Evolutionary conservation across 2,888 invertebrate genomes (phyloP).

Genomic region (Lycia hirtaria): DNA sequence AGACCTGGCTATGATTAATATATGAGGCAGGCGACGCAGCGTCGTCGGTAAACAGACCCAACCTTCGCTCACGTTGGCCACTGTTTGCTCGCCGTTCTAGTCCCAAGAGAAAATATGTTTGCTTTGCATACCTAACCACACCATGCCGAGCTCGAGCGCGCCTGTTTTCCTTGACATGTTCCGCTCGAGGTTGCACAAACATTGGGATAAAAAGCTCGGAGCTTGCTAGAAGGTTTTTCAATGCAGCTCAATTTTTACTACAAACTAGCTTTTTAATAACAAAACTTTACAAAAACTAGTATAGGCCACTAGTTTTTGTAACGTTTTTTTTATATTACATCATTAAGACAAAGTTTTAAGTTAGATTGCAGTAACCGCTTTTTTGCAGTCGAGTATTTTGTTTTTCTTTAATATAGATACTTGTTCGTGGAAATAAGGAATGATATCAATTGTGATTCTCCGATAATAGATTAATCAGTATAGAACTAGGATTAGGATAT

Average conservation of each 20-base stretch:
- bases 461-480: too few species aligned
- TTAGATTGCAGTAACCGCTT: too few species aligned
- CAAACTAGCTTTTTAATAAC: not conserved
- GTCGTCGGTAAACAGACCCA: conserved; percentile 78
- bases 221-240: conserved; percentile 29
- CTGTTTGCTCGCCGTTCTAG: conserved; percentile 82
- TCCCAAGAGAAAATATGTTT: conserved; percentile 85
- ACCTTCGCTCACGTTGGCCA: conserved; percentile 77
- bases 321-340: not conserved
- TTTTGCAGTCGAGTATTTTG: too few species aligned
- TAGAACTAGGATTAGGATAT: too few species aligned
- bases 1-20: conserved; percentile 80
- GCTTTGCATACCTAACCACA: conserved; percentile 80
- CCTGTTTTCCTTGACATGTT: conserved; percentile 78
- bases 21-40: conserved; percentile 83
- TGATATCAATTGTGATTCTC: too few species aligned
- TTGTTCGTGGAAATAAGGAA: too few species aligned
- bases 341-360: not conserved
- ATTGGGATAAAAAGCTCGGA: conserved; percentile 43
- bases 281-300: not conserved
- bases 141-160: conserved; percentile 65
- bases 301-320: too few species aligned
- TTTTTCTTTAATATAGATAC: too few species aligned
- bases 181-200: conserved; percentile 66
- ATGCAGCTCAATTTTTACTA: conserved; percentile 14